These are phyloP conservation scores for Propithecus deckenii DNA, from an alignment of 2,797 vertebrate genomes.

Conservation along the genomic window DNA sequence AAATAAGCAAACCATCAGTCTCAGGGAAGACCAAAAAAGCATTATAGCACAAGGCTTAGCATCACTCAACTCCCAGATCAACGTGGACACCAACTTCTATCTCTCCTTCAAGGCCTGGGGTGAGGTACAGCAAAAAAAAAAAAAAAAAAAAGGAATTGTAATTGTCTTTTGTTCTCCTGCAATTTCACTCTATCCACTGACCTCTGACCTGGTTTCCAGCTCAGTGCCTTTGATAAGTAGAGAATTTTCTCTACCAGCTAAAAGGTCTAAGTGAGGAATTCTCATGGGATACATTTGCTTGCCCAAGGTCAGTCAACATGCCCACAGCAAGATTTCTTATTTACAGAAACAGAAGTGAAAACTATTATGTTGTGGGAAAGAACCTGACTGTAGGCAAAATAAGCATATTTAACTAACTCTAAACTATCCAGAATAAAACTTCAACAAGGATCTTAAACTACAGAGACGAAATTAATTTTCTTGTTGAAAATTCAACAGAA, in stretches of 20 bases:
- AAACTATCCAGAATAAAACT: not conserved
- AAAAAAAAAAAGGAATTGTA: not conserved
- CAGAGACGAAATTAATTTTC: not conserved
- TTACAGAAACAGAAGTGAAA: constrained; percentile 1
- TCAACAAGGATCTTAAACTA: not conserved
- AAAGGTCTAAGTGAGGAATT: not conserved
- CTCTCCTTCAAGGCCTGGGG: not conserved
- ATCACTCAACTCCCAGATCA: not conserved
- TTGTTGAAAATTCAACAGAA: not conserved
- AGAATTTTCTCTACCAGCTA: not conserved
- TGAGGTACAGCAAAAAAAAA: not conserved
- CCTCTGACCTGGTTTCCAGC: not conserved
- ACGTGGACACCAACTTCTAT: not conserved
- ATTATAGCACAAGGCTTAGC: not conserved
- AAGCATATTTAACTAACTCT: not conserved
- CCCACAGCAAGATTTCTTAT: not conserved
- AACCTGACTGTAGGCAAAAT: not conserved
- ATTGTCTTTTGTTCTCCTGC: not conserved
- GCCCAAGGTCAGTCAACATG: not conserved
- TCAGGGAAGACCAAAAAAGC: not conserved
- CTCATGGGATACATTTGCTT: not conserved
- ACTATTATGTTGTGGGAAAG: not conserved
- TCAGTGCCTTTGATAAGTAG: not conserved
- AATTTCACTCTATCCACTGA: not conserved
- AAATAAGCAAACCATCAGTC: not conserved